Evolutionary conservation across 2,113 vertebrate genomes (phyloP), one percentile per base, ranked within the genome.

Genomic region (Cervus canadensis): DNA sequence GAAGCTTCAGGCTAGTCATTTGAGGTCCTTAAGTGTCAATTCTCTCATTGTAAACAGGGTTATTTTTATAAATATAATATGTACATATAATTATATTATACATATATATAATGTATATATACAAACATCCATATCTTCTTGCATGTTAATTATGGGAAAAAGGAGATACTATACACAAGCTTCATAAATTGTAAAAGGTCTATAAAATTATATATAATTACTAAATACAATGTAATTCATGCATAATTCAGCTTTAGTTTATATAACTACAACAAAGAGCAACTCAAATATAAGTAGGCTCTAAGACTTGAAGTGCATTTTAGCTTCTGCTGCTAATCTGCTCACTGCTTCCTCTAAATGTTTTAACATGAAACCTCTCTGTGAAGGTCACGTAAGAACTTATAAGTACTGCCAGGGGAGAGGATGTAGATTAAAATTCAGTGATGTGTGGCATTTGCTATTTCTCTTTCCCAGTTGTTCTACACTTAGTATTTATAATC

Each of bases 281-380:
- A 95, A 81, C 92, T 94, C 52, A 95, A 96, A 71, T 74, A 67
- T 25, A 97, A 93, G 45, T 26, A 87, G 54, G 2, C 14, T 93
- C 7, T 9, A 82, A 84, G 48, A 56, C 26, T 25, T 64, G 33
- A 90, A 85, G 19, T 78, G 15, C 11, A 79, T 94, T 50, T 95
- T 85, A 92, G 36, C 33, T 92, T 89, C 79, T 78, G 1, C 23
- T 64, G 3, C 15, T 85, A 92, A 16, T 7, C 48, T 96, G 60
- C 85, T 92, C 40, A 90, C 12, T 57, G 23, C 11, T 85, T 81
- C 25, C 33, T 86, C 81, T 86, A 78, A 89, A 57, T 82, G 48
- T 92, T 94, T 98, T 92, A 93, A 94, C 21, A 81, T 76, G 48
- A 97, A 96, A 84, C 9, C 9, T 19, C 60, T 60, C 62, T 82